Conservation (phyloP, 2,113 vertebrate genomes). For the Tinamus guttatus region DNA sequence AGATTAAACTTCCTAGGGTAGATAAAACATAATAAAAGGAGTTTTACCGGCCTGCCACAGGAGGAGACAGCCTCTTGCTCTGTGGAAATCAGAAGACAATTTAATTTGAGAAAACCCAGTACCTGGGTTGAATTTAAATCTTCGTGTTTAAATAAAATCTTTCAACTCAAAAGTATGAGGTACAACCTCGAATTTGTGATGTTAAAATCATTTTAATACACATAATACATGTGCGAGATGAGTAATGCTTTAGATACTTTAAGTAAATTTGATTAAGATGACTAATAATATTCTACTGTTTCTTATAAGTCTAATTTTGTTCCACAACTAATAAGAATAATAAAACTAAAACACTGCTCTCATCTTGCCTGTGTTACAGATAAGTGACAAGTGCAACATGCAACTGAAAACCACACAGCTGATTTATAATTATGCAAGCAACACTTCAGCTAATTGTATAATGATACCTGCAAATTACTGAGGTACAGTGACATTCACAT, state of each 20-base stretch:
- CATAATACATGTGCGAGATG: background rate
- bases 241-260: background rate
- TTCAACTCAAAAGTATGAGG: background rate
- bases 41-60: background rate
- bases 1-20: background rate
- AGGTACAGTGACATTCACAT: background rate
- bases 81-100: background rate
- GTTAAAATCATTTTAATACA: background rate
- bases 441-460: background rate
- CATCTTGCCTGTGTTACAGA: background rate
- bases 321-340: slow-evolving; percentile 6
- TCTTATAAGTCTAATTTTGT: background rate
- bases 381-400: slow-evolving; percentile 4
- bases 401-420: background rate
- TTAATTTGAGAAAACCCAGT: background rate
- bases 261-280: background rate
- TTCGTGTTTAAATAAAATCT: background rate
- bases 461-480: background rate
- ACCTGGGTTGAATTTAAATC: background rate
- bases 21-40: background rate
- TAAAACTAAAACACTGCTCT: background rate
- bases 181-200: background rate
- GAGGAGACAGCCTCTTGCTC: background rate
- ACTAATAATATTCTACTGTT: background rate
- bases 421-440: slow-evolving; percentile 32